Conservation (phyloP, 2,888 invertebrate species). For the Periphyllus acericola region DNA sequence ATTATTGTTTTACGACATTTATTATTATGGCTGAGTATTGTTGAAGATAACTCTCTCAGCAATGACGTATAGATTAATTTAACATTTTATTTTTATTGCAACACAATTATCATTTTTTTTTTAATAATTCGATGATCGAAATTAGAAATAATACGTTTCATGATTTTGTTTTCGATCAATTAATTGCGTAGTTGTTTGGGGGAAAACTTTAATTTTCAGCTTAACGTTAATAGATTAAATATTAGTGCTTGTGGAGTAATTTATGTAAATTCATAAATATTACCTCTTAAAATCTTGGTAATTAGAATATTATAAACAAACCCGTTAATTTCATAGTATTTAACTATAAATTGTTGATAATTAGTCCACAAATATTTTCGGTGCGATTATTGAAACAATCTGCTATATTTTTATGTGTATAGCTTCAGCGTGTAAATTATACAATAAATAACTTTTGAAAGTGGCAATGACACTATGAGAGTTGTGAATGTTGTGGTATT, state of each 20-base stretch:
- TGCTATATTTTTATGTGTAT: background rate
- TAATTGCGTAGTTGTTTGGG: background rate
- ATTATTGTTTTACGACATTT: slow-evolving; percentile 18
- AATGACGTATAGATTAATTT: background rate
- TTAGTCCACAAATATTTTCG: background rate
- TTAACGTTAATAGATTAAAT: background rate
- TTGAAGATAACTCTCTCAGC: background rate
- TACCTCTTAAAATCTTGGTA: background rate
- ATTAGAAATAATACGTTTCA: background rate
- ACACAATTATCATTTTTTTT: background rate
- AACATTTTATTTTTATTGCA: slow-evolving; percentile 7
- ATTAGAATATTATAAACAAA: slow-evolving; percentile 23
- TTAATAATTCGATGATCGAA: background rate
- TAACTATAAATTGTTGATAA: background rate
- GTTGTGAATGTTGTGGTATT: background rate
- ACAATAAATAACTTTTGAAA: background rate
- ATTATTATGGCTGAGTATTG: background rate
- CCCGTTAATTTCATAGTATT: background rate
- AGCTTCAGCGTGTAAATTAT: background rate
- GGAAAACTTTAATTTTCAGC: background rate
- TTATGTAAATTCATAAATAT: slow-evolving; percentile 8
- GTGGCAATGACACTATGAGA: background rate
- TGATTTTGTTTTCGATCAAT: background rate
- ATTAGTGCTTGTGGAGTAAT: background rate
- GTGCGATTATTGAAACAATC: background rate